These are phyloP conservation scores for Dryobotodes eremita DNA, from an alignment of 2,888 invertebrate species.

Conservation along the genomic window DNA sequence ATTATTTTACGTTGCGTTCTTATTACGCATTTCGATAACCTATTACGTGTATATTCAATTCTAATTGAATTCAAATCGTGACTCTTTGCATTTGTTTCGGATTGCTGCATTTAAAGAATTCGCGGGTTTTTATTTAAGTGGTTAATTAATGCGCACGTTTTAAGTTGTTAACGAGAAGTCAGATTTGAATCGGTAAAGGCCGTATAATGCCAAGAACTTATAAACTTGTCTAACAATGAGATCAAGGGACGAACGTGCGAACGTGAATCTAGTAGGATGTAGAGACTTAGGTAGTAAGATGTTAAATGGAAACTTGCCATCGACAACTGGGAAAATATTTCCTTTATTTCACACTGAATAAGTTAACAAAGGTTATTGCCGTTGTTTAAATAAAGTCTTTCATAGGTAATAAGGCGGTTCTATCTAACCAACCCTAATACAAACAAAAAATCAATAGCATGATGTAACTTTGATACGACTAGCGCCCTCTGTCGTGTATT, in stretches of 20 bases:
- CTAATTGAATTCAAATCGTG: constrained; percentile 60
- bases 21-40: constrained; percentile 47
- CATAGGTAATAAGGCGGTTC: constrained; percentile 14
- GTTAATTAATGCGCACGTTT: constrained; percentile 39
- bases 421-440: constrained; percentile 17
- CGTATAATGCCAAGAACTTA: constrained; percentile 29
- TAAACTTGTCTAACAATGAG: constrained; percentile 35
- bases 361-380: constrained; percentile 29
- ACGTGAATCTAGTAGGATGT: not conserved
- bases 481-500: constrained; percentile 53
- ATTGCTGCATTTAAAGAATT: constrained; percentile 56
- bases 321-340: constrained; percentile 31
- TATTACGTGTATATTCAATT: constrained; percentile 59
- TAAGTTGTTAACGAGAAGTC: constrained; percentile 30
- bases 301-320: constrained; percentile 33
- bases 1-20: constrained; percentile 33
- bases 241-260: constrained; percentile 42
- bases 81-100: constrained; percentile 57
- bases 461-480: constrained; percentile 27
- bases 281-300: not conserved
- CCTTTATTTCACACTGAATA: constrained; percentile 34
- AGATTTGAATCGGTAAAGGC: constrained; percentile 29
- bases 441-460: constrained; percentile 50
- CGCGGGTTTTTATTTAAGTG: constrained; percentile 41
- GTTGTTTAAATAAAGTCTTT: constrained; percentile 21